Evolutionary conservation across 2,113 vertebrate genomes (phyloP).

Genomic region (Dendropsophus ebraccatus): DNA sequence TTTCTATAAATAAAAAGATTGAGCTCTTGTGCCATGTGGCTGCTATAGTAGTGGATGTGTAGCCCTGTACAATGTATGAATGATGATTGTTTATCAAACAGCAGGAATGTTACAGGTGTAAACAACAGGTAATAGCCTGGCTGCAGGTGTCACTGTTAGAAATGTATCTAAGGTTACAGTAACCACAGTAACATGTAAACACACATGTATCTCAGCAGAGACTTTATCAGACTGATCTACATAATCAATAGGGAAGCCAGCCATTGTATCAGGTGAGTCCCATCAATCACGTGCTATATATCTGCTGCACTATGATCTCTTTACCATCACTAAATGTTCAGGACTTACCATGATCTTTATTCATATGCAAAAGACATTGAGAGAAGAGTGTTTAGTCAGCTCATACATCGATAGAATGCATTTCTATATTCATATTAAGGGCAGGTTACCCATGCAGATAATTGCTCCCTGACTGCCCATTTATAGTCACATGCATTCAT

Average conservation of each 20-base stretch:
- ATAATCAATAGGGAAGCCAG: background rate
- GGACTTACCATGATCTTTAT: background rate
- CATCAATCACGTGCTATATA: background rate
- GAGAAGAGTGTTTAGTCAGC: background rate
- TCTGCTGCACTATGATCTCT: background rate
- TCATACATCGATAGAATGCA: background rate
- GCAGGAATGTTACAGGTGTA: background rate
- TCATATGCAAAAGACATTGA: background rate
- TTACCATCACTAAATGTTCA: background rate
- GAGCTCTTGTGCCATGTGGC: background rate
- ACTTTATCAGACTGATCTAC: background rate
- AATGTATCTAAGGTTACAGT: conserved; percentile 65
- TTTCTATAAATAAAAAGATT: background rate
- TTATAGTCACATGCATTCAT: background rate
- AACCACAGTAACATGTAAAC: conserved; percentile 68
- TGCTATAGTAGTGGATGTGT: background rate
- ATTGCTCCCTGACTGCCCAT: background rate
- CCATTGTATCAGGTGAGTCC: conserved; percentile 14
- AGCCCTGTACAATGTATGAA: background rate
- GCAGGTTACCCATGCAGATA: too few species aligned
- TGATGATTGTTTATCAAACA: background rate
- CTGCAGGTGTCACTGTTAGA: background rate
- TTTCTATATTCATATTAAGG: background rate
- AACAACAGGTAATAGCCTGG: background rate
- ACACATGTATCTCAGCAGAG: conserved; percentile 36